A percentile compares a stretch with the other conserved stretches of the same genome.
Evolutionary conservation across 2,113 vertebrate genomes (phyloP).

Genomic region (cattle (Bos taurus)): DNA sequence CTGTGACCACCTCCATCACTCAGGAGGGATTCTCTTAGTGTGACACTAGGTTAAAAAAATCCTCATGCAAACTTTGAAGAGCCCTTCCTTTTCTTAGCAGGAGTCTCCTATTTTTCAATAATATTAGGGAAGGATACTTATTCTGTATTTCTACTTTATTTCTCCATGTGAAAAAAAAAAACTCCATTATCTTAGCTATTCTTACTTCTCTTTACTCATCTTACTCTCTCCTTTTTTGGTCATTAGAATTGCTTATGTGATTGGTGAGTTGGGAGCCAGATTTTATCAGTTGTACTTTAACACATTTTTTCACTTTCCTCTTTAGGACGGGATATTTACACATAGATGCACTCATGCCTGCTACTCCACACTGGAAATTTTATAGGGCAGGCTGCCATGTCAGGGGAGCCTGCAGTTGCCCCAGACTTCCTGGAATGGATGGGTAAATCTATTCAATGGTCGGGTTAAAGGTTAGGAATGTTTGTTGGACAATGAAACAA

Average conservation of each 20-base stretch:
- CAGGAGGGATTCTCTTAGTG: background rate
- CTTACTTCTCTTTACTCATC: background rate
- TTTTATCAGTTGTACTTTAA: background rate
- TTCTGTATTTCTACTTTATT: background rate
- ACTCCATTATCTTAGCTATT: background rate
- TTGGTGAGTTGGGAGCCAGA: background rate
- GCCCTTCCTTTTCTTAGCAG: fast-evolving
- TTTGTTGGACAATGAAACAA: background rate
- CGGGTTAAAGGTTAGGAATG: background rate
- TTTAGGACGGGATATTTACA: background rate
- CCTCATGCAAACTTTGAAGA: background rate
- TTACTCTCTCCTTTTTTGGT: background rate
- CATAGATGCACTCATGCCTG: background rate
- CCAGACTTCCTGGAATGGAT: fast-evolving
- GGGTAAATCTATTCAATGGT: background rate
- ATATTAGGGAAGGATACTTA: background rate
- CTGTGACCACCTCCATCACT: background rate
- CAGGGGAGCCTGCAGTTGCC: fast-evolving
- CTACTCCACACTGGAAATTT: background rate
- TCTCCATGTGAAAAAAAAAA: fast-evolving
- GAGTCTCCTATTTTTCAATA: background rate
- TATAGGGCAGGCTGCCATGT: background rate
- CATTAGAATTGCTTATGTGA: background rate
- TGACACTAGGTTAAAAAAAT: background rate
- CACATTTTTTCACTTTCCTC: background rate